A percentile compares a stretch with the other conserved stretches of the same genome.
Conservation (phyloP, 2,888 invertebrate species). For the Zygogramma bicolorata region DNA sequence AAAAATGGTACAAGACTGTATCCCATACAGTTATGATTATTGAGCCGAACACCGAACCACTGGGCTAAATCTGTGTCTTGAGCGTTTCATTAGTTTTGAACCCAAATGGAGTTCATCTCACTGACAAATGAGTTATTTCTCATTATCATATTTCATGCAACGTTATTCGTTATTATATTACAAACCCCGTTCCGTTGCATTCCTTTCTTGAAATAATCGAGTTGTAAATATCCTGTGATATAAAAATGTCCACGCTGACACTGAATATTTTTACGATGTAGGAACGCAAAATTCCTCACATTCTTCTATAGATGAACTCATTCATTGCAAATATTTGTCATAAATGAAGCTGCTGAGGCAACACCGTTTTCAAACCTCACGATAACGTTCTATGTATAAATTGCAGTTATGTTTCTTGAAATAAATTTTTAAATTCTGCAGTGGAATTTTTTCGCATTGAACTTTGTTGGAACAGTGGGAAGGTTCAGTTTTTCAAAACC, state of each 20-base stretch:
- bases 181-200: not conserved
- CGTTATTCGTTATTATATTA: not conserved
- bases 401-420: not conserved
- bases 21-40: too few species aligned
- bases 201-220: not conserved
- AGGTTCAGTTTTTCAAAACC: too few species aligned
- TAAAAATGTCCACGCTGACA: not conserved
- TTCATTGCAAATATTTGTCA: not conserved
- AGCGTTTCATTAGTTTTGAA: too few species aligned
- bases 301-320: not conserved
- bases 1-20: too few species aligned
- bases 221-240: not conserved
- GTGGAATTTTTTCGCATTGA: too few species aligned
- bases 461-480: too few species aligned
- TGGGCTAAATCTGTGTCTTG: too few species aligned
- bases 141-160: not conserved
- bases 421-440: not conserved
- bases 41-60: too few species aligned
- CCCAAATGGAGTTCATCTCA: too few species aligned
- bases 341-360: not conserved
- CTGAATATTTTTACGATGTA: slow-evolving; percentile 9
- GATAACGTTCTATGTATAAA: not conserved
- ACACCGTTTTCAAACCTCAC: not conserved
- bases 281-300: slow-evolving; percentile 20
- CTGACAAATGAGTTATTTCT: too few species aligned